A percentile compares a stretch with the other conserved stretches of the same genome.
Conservation (phyloP, 2,113 vertebrate genomes). For the Vimba vimba region DNA sequence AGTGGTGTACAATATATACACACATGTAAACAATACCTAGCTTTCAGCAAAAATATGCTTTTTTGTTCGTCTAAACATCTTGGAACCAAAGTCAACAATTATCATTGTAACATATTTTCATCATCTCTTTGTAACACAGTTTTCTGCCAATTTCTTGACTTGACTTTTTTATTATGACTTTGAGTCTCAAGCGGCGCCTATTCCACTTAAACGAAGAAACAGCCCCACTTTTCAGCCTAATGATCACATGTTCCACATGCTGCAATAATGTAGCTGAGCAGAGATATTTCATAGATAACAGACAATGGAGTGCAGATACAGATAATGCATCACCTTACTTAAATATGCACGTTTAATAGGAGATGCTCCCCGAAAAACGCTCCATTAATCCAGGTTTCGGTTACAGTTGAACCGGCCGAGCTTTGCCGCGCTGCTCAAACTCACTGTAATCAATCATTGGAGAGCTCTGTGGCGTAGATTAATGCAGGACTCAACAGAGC, state of each 20-base stretch:
- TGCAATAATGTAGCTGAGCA: conserved; percentile 24
- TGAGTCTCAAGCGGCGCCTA: neutral
- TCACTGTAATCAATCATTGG: conserved; percentile 54
- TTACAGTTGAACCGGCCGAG: conserved; percentile 48
- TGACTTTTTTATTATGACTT: neutral
- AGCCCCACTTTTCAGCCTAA: neutral
- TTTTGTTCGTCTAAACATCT: neutral
- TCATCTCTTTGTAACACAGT: neutral
- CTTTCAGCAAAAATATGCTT: neutral
- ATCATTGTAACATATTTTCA: neutral
- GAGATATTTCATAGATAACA: conserved; percentile 16
- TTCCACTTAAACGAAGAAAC: neutral
- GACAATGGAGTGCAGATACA: neutral
- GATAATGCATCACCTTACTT: conserved; percentile 47
- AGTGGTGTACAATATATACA: neutral
- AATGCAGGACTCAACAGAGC: conserved; percentile 32
- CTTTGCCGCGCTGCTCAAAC: conserved; percentile 10
- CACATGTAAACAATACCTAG: neutral
- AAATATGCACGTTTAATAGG: conserved; percentile 57
- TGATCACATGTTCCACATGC: neutral
- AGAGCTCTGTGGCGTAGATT: conserved; percentile 22
- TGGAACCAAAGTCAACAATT: neutral
- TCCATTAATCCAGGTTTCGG: conserved; percentile 58
- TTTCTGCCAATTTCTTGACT: neutral
- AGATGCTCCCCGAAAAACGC: conserved; percentile 45